Percentiles rank a stretch among this genome's conserved stretches.
These are phyloP conservation scores for Gisinianus flammeolus DNA, from an alignment of 2,888 invertebrate genomes.

Conservation along the genomic window DNA sequence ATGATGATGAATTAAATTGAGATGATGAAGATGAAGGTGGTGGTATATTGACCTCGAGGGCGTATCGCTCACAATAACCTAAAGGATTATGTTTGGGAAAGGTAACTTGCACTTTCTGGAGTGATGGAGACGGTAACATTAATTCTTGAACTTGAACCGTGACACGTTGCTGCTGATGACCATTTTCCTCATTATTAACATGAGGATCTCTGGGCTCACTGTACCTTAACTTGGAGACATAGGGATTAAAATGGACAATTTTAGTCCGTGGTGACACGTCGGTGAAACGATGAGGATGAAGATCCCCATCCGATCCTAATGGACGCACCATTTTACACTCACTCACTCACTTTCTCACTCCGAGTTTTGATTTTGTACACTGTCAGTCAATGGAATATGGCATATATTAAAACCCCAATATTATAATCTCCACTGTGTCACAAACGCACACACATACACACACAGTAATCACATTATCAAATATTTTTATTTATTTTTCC, in stretches of 20 bases:
- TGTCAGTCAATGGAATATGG: neutral
- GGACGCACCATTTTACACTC: conserved; percentile 27
- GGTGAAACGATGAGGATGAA: conserved; percentile 1
- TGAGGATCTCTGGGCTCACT: conserved; percentile 62
- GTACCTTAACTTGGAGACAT: conserved; percentile 81
- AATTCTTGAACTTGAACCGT: conserved; percentile 50
- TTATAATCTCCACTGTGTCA: neutral
- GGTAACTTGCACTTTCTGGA: conserved; percentile 41
- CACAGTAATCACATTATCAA: neutral
- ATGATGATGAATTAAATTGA: neutral
- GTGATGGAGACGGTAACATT: conserved; percentile 35
- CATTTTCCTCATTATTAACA: conserved; percentile 55
- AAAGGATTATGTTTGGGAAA: conserved; percentile 29
- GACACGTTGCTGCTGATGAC: conserved; percentile 36
- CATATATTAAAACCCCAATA: neutral
- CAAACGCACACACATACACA: neutral
- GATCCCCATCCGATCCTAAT: conserved; percentile 2
- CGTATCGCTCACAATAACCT: conserved; percentile 10
- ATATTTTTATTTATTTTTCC: too few relatives aligned
- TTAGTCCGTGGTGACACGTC: too few relatives aligned
- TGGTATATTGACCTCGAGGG: conserved; percentile 29
- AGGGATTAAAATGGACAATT: conserved; percentile 81
- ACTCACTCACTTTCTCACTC: neutral
- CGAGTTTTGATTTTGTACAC: neutral
- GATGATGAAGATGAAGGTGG: neutral